Percentiles rank a stretch among this genome's conserved stretches.
Evolutionary conservation across 2,113 vertebrate species (phyloP).

Genomic region (Stercorarius parasiticus): DNA sequence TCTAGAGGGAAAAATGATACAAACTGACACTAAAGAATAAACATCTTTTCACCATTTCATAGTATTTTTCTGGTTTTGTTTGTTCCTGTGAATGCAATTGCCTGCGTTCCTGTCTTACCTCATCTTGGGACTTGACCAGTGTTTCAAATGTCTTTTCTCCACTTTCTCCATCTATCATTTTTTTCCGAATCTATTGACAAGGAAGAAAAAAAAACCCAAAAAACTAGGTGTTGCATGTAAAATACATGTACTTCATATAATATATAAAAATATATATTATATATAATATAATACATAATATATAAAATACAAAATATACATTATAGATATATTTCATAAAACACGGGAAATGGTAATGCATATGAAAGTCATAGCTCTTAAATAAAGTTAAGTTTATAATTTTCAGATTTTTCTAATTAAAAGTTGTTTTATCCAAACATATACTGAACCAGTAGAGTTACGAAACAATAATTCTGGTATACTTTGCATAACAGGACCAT

Average conservation of each 20-base stretch:
- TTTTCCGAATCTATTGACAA: constrained; percentile 86
- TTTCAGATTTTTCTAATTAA: neutral
- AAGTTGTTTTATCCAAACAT: neutral
- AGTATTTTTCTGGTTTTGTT: neutral
- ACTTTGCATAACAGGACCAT: neutral
- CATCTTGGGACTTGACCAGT: constrained; percentile 96
- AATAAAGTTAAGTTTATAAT: neutral
- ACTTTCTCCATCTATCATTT: constrained; percentile 95
- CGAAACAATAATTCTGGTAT: neutral
- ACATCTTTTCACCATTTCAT: neutral
- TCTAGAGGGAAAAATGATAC: neutral
- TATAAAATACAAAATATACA: neutral
- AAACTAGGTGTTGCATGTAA: neutral
- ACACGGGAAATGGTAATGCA: neutral
- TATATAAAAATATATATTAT: neutral
- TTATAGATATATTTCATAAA: neutral
- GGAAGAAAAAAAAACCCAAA: neutral
- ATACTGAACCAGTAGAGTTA: neutral
- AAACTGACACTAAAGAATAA: neutral
- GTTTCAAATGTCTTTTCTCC: constrained; percentile 93
- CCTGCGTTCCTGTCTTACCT: constrained; percentile 78
- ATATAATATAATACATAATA: neutral
- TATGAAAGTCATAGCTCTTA: neutral
- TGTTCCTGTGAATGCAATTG: neutral
- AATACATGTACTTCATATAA: neutral